A percentile compares a stretch with the other conserved stretches of the same genome.
Evolutionary conservation across 2,888 invertebrate species (phyloP).

Genomic region (Hyposoter dolosus): DNA sequence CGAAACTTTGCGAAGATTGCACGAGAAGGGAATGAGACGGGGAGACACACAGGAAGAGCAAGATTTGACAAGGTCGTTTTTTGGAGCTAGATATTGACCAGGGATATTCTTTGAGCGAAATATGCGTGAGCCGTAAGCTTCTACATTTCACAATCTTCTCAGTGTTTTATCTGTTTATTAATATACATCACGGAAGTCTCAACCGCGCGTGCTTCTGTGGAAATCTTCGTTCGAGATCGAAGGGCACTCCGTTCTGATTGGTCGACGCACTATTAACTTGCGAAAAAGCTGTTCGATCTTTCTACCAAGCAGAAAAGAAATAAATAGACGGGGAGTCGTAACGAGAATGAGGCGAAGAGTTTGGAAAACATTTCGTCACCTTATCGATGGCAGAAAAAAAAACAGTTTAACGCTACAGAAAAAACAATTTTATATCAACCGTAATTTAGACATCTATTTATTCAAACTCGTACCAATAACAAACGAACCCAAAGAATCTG

Average conservation of each 20-base stretch:
- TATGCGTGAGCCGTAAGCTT: not conserved
- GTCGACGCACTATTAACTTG: not conserved
- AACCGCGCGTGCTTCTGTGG: not conserved
- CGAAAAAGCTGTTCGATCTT: not conserved
- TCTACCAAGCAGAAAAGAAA: not conserved
- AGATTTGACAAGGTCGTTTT: not conserved
- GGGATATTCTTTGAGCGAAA: not conserved
- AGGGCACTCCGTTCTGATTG: not conserved
- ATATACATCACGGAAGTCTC: not conserved
- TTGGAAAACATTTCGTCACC: not conserved
- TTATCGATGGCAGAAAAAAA: not conserved
- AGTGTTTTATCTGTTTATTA: not conserved
- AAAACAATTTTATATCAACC: not conserved
- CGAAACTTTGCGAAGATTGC: not conserved
- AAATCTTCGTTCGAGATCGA: not conserved
- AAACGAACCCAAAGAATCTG: not conserved
- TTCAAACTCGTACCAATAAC: not conserved
- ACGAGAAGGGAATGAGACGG: not conserved
- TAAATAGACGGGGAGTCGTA: not conserved
- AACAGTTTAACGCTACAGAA: not conserved
- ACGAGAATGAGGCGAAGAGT: not conserved
- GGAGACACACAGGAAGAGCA: not conserved
- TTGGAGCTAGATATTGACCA: conserved; percentile 13
- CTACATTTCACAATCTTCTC: not conserved
- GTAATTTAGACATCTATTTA: not conserved